A percentile compares a stretch with the other conserved stretches of the same genome.
Evolutionary conservation across 2,888 invertebrate genomes (phyloP).

Genomic region (Drosophila kuntzei): DNA sequence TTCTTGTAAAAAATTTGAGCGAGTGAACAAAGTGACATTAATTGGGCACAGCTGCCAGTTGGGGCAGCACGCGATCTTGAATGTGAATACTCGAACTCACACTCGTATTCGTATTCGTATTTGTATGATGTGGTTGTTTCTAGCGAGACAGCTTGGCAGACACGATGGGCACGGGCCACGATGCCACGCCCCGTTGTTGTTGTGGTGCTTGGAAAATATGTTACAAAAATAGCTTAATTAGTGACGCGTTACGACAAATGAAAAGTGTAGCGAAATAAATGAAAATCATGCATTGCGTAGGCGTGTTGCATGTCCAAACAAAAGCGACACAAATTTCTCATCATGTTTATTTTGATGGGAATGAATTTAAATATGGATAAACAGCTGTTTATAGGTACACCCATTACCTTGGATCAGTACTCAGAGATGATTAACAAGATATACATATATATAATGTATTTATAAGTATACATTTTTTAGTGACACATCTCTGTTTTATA

Average conservation of each 20-base stretch:
- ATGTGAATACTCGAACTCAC: slow-evolving; percentile 22
- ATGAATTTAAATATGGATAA: slow-evolving; percentile 3
- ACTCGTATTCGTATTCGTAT: slow-evolving; percentile 6
- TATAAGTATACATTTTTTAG: neutral
- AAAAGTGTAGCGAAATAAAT: slow-evolving; percentile 64
- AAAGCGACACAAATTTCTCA: slow-evolving; percentile 5
- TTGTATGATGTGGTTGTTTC: slow-evolving; percentile 17
- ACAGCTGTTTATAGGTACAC: slow-evolving; percentile 6
- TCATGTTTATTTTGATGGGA: slow-evolving; percentile 7
- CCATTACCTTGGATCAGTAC: slow-evolving; percentile 10
- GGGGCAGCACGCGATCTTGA: slow-evolving; percentile 68
- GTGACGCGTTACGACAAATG: slow-evolving; percentile 58
- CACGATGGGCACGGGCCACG: slow-evolving; percentile 14
- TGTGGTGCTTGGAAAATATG: slow-evolving; percentile 36
- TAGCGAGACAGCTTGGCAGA: slow-evolving; percentile 59
- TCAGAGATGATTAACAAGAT: slow-evolving; percentile 4
- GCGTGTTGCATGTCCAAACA: slow-evolving; percentile 47
- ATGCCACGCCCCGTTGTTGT: slow-evolving; percentile 49
- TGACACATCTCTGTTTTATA: slow-evolving; percentile 8
- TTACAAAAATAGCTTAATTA: slow-evolving; percentile 77
- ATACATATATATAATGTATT: slow-evolving; percentile 17
- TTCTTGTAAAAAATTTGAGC: slow-evolving; percentile 43
- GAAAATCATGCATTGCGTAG: slow-evolving; percentile 51
- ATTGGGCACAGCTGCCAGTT: slow-evolving; percentile 70
- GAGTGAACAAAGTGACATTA: slow-evolving; percentile 65